These are phyloP conservation scores for Spilogale gracilis DNA, from an alignment of 2,113 vertebrate species.

Conservation along the genomic window DNA sequence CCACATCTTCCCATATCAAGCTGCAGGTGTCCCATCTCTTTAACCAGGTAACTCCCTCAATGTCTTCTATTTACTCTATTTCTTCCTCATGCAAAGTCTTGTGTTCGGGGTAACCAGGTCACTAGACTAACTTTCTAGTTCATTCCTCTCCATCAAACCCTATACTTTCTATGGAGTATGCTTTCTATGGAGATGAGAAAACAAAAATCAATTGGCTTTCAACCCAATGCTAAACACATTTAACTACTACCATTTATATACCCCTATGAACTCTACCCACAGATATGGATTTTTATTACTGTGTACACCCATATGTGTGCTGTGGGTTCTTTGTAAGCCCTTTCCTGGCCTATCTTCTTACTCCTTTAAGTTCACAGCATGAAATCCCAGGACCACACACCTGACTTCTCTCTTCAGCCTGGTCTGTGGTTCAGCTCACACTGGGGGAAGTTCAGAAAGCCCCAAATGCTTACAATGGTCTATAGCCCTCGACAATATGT, in stretches of 20 bases:
- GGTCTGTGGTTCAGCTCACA: neutral
- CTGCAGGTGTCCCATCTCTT: neutral
- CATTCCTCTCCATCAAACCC: neutral
- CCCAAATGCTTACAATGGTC: neutral
- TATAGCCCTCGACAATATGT: conserved; percentile 3
- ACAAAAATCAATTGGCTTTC: neutral
- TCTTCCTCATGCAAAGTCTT: neutral
- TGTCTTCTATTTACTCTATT: neutral
- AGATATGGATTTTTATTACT: neutral
- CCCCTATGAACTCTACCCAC: neutral
- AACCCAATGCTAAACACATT: neutral
- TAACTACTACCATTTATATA: neutral
- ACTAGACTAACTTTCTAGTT: neutral
- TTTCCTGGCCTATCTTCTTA: neutral
- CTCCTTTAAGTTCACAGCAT: neutral
- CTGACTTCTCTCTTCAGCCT: neutral
- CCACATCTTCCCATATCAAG: neutral
- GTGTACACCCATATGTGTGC: neutral
- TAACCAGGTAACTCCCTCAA: neutral
- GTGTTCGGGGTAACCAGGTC: neutral
- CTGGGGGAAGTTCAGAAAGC: neutral
- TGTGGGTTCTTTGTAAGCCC: neutral
- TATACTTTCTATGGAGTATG: neutral
- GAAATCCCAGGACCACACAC: neutral
- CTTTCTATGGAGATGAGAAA: neutral